Conservation (phyloP, 1,140 invertebrate genomes). For the Diachasma alloeum region DNA sequence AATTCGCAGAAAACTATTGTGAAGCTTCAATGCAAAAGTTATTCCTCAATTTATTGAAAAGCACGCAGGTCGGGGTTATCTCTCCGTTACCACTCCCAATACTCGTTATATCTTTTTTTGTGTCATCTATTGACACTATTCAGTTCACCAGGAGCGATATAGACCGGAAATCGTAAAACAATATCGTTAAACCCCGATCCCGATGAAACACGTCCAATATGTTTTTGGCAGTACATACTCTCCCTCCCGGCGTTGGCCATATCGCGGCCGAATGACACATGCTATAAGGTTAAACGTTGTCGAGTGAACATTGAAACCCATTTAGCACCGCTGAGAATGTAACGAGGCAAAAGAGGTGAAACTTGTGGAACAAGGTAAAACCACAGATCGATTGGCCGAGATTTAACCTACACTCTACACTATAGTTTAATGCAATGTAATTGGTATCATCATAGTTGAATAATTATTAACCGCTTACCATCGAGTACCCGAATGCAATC, state of each 20-base stretch:
- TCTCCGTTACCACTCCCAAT: neutral
- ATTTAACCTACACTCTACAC: conserved; percentile 2
- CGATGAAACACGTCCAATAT: neutral
- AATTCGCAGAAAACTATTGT: neutral
- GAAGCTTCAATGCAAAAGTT: neutral
- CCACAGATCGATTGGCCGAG: conserved; percentile 25
- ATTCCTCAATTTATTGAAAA: neutral
- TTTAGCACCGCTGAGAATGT: conserved; percentile 23
- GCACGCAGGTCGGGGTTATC: neutral
- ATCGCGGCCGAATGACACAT: neutral
- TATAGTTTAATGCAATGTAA: neutral
- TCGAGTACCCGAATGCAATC: conserved; percentile 75
- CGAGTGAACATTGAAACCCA: conserved; percentile 30
- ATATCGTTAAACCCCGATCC: neutral
- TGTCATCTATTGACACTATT: neutral
- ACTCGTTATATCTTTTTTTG: neutral
- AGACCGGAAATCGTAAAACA: neutral
- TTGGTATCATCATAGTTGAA: neutral
- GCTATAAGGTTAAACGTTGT: conserved; percentile 12
- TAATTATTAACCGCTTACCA: conserved; percentile 66
- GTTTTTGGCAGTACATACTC: neutral
- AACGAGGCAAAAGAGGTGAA: conserved; percentile 31
- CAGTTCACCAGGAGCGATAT: neutral
- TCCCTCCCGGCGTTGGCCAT: neutral
- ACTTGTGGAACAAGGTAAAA: conserved; percentile 10